phyloP scores from a whole-genome alignment of 2,888 invertebrate genomes.

The Trissolcus japonicus region DNA sequence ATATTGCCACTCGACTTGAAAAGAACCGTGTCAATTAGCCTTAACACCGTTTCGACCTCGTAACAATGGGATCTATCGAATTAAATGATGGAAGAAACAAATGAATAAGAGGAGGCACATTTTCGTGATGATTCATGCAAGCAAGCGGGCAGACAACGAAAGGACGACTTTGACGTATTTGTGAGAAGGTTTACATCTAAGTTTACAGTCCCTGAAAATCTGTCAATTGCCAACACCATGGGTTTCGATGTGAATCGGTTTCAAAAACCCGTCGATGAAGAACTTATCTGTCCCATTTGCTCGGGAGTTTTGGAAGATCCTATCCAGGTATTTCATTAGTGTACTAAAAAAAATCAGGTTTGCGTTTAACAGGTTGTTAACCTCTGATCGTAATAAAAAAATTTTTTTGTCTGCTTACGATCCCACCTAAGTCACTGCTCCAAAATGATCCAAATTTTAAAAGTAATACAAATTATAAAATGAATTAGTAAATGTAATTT shows the following conservation, averaged over 20 bases:
- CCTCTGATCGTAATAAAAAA: no score
- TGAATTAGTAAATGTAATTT: no score
- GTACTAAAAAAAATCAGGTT: no score
- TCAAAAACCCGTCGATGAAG: slow-evolving; percentile 97
- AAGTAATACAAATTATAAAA: no score
- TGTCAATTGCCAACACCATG: slow-evolving; percentile 78
- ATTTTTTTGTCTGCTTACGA: no score
- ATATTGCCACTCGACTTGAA: no score
- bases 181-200: slow-evolving; percentile 1
- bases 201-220: neutral
- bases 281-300: slow-evolving; percentile 96
- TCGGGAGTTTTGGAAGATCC: slow-evolving; percentile 96
- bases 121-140: slow-evolving; percentile 31
- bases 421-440: no score
- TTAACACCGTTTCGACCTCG: no score
- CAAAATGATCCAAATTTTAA: no score
- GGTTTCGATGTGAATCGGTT: slow-evolving; percentile 96
- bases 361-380: no score
- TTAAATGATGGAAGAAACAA: neutral
- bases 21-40: no score
- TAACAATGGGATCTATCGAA: neutral
- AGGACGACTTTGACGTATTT: slow-evolving; percentile 1
- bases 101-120: neutral
- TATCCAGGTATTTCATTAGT: slow-evolving; percentile 83
- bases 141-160: neutral